phyloP scores from a whole-genome alignment of 1,140 invertebrate genomes.

The Bradynema listronoti region DNA sequence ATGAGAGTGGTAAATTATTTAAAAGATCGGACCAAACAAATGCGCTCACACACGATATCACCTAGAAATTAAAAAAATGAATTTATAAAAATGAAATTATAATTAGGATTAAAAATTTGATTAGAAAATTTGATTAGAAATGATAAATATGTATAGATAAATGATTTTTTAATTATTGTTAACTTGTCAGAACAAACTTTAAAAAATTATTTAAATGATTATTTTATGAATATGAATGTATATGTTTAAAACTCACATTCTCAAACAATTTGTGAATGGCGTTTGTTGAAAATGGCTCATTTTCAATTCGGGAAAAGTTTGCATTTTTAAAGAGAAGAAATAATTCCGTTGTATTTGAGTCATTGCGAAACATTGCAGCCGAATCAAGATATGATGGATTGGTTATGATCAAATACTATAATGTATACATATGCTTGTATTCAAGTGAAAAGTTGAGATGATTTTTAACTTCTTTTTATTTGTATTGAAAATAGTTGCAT shows the following conservation, averaged over 20 bases:
- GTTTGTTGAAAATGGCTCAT: constrained; percentile 23
- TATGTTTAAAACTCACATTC: constrained; percentile 17
- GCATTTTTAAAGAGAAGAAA: constrained; percentile 36
- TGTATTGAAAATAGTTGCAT: no score
- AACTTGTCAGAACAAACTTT: neutral
- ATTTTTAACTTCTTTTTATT: no score
- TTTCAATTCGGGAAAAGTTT: constrained; percentile 15
- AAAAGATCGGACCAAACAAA: constrained; percentile 33
- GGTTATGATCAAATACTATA: constrained; percentile 32
- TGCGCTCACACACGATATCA: constrained; percentile 26
- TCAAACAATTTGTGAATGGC: constrained; percentile 31
- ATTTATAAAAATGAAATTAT: constrained; percentile 4
- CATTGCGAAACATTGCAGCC: constrained; percentile 23
- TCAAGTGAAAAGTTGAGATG: constrained; percentile 4
- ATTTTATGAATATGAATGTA: neutral
- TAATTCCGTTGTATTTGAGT: constrained; percentile 11
- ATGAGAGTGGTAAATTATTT: no score
- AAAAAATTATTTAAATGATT: neutral
- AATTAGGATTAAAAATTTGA: neutral
- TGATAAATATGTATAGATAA: neutral
- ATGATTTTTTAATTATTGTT: neutral
- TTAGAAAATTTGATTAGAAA: neutral
- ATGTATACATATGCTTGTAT: constrained; percentile 6
- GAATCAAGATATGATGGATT: constrained; percentile 41
- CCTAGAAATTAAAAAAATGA: constrained; percentile 9